Conservation (phyloP, 1,140 invertebrate genomes). For the Platyscapa corneri region DNA sequence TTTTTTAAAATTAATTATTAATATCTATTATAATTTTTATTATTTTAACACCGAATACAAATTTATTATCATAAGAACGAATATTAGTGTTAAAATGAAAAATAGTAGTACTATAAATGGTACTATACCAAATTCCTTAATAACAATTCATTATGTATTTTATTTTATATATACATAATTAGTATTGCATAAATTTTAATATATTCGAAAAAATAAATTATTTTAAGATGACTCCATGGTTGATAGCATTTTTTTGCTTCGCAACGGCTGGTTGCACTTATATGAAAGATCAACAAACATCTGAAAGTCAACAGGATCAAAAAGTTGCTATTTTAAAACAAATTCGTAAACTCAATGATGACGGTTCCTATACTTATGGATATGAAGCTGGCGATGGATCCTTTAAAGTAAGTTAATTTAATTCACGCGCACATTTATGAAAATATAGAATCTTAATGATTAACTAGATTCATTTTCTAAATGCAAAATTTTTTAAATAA, state of each 20-base stretch:
- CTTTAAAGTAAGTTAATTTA: constrained; percentile 77
- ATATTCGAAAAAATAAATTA: not conserved
- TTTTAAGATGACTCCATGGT: constrained; percentile 73
- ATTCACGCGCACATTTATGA: no score
- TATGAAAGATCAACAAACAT: constrained; percentile 71
- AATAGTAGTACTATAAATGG: no score
- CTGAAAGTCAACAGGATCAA: constrained; percentile 69
- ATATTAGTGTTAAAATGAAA: no score
- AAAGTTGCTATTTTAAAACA: constrained; percentile 82
- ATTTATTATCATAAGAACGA: no score
- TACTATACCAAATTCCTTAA: no score
- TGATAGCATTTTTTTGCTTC: constrained; percentile 71
- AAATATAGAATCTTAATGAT: no score
- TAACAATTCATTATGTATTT: no score
- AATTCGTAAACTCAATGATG: constrained; percentile 86
- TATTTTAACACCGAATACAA: no score
- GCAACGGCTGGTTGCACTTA: constrained; percentile 70
- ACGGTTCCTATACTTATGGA: constrained; percentile 89
- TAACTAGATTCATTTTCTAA: no score
- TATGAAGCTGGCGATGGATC: constrained; percentile 90
- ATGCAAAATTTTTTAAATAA: no score
- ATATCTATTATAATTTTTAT: no score
- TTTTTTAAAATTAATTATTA: no score
- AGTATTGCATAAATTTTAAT: not conserved
- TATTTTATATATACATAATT: not conserved